Evolutionary conservation across 1,140 invertebrate species (phyloP).

Genomic region (Babylonia areolata): DNA sequence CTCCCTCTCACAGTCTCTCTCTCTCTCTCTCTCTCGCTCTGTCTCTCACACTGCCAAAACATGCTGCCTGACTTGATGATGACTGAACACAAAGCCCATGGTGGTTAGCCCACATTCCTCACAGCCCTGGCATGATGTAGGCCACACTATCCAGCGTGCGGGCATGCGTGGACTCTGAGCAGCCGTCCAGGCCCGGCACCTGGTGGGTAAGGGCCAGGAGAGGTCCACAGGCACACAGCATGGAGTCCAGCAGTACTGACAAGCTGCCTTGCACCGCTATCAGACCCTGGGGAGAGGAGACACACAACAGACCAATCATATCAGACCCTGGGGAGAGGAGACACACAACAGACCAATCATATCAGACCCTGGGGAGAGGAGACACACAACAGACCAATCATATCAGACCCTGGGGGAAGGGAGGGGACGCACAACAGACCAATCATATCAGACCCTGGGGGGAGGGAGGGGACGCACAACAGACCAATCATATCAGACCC

Average conservation of each 20-base stretch:
- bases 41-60: neutral
- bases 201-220: conserved; percentile 91
- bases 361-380: too few relatives aligned
- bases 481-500: too few relatives aligned
- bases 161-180: conserved; percentile 82
- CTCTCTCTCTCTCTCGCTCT: too few relatives aligned
- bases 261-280: conserved; percentile 95
- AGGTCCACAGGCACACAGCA: conserved; percentile 94
- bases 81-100: neutral
- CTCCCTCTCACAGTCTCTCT: too few relatives aligned
- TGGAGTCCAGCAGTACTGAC: conserved; percentile 94
- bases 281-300: conserved; percentile 83
- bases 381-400: too few relatives aligned
- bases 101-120: conserved; percentile 62
- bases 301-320: too few relatives aligned
- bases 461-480: too few relatives aligned
- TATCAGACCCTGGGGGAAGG: too few relatives aligned
- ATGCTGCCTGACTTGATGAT: neutral
- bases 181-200: conserved; percentile 86
- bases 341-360: too few relatives aligned
- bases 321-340: too few relatives aligned
- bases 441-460: too few relatives aligned
- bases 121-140: conserved; percentile 97
- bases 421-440: too few relatives aligned
- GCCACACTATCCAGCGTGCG: conserved; percentile 95